Base-by-base conservation (phyloP, 2,888 invertebrate species). In the Pristionchus maxplancki region DNA sequence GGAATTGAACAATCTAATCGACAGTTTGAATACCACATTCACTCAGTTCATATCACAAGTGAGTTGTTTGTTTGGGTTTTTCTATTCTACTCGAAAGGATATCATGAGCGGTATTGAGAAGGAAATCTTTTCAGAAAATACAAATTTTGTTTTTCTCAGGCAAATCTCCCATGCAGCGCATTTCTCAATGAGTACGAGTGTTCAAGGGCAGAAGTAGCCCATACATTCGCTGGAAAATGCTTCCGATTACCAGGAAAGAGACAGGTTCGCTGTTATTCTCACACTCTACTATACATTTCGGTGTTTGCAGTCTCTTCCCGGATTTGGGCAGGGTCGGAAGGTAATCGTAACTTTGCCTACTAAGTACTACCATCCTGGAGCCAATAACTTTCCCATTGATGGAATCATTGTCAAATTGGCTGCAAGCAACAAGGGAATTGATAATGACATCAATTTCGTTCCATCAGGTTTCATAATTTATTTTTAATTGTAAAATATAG, bases 321-420 rank as follows among this genome's bases (percentile, higher is more conserved):
- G 94, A 1, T 93, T 91, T 89, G 93, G 93, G 0, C 90, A 91
- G 67, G 94, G 93, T 4, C 90, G 90, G 37, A 89, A 90, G 17
- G 88, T 93, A 5, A 89, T 93, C 11, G 89, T 94, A 71, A 89
- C 89, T 64, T 87, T 94, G 28, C 94, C 94, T 0, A 90, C 91
- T n/a, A 83, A 93, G 11, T 89, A 91, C 37, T 94, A 92, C 85
- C 90, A 93, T 87, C 91, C 92, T 28, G 92, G 90, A 2, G 28
- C 50, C 2, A 83, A 82, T 24, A 93, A 94, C 84, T 91, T 93
- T 89, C 90, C 92, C 17, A 93, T 93, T 89, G 92, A 94, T 89
- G 94, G 94, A 37, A 91, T 94, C 17, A 91, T 91, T 11, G 90
- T 94, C 13, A 94, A 94, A 85, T 87, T 94, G 24, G 94, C 92